Evolutionary conservation across 2,113 vertebrate species (phyloP), one percentile per base, ranked within the genome.

Genomic region (Syrmaticus mikado): DNA sequence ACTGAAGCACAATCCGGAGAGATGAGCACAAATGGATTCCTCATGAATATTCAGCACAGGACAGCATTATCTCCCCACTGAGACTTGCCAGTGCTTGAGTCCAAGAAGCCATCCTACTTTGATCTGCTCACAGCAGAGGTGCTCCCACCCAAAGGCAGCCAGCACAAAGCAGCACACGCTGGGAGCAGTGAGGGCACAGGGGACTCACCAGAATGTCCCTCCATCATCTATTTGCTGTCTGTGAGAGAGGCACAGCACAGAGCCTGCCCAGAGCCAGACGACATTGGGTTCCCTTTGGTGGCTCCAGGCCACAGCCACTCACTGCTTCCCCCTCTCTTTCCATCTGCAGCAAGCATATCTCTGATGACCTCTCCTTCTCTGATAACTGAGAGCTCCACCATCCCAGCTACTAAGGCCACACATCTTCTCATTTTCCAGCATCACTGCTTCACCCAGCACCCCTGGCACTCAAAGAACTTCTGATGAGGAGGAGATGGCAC

Each of bases 11-110:
- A 72, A 75, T 85, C 91, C 87, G 88, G 85, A 93, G 93, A 72
- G 57, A 86, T 1, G 21, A 92, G 88, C 52, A 77, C n/a, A 71
- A 88, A 96, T 85, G 62, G 89, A 20, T 32, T 79, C n/a, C 65
- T 91, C 88, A 73, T 95, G 85, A 96, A 95, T 95, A 94, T 91
- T 89, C 89, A 94, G 48, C 40, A 34, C 50, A 84, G 32, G 66
- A 60, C 71, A 79, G 70, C 71, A 78, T 14, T 48, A 87, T 71
- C 61, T 91, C 84, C 46, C 62, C 34, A 30, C 12, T 84, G 19
- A n/a, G 21, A 30, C 48, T 36, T 75, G 77, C 81, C 68, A n/a
- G 48, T 4, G 32, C 41, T 43, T 22, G 83, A 65, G 30, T 18
- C 66, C 84, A 41, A 93, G 92, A 38, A 67, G 65, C 66, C 72